phyloP scores from a whole-genome alignment of 1,140 invertebrate species.

The Macrotrachela quadricornifera region DNA sequence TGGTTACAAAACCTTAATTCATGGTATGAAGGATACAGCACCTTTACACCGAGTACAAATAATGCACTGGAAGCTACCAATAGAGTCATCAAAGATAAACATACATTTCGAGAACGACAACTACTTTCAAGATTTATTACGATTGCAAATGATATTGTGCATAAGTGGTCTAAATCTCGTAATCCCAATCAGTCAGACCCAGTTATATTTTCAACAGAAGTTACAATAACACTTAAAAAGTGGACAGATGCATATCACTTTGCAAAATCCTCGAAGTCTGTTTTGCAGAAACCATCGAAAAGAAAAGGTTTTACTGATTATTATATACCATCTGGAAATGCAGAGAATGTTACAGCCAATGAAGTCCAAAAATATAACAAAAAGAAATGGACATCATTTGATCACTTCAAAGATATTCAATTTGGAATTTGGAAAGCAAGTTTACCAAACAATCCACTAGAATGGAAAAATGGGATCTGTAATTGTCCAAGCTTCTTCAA shows the following conservation, averaged over 20 bases:
- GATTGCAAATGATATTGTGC: background rate
- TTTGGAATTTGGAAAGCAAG: background rate
- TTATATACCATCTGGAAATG: background rate
- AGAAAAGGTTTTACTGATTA: background rate
- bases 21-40: background rate
- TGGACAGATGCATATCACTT: background rate
- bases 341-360: background rate
- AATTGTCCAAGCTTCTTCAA: background rate
- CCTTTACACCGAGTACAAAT: background rate
- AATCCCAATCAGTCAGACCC: background rate
- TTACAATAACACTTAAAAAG: background rate
- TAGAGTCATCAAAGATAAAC: background rate
- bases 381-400: background rate
- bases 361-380: background rate
- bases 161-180: background rate
- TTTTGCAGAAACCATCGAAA: background rate
- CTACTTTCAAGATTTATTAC: background rate
- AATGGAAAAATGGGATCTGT: too few species aligned
- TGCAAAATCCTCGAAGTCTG: background rate
- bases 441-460: background rate
- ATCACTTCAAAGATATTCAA: background rate
- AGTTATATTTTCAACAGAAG: background rate
- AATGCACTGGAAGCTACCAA: background rate
- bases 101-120: background rate
- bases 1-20: too few species aligned